Conservation (phyloP, 2,888 invertebrate genomes). For the Tuberolachnus salignus region DNA sequence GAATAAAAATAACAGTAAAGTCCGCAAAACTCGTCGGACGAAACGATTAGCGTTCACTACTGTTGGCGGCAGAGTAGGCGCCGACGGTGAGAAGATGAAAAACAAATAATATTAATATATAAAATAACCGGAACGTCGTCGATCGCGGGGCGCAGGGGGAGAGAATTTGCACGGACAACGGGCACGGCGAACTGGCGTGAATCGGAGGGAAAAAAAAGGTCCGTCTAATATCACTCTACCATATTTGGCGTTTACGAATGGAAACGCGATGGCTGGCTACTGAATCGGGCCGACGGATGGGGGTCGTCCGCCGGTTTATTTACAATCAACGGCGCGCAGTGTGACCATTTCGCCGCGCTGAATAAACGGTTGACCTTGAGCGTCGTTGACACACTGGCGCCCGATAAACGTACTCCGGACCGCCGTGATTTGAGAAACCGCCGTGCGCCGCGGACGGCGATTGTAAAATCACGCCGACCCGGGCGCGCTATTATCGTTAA, state of each 20-base stretch:
- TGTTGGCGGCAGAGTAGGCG: neutral
- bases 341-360: too few relatives aligned
- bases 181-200: slow-evolving; percentile 37
- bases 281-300: slow-evolving; percentile 31
- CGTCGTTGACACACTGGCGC: too few relatives aligned
- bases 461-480: too few relatives aligned
- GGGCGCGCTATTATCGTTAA: too few relatives aligned
- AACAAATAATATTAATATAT: slow-evolving; percentile 12
- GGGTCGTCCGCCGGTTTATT: slow-evolving; percentile 51
- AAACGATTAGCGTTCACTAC: neutral
- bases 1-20: too few relatives aligned
- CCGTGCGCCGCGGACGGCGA: too few relatives aligned
- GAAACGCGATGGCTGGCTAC: slow-evolving; percentile 47
- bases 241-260: slow-evolving; percentile 53
- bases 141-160: slow-evolving; percentile 8
- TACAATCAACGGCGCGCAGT: slow-evolving; percentile 38
- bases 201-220: slow-evolving; percentile 51
- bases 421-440: too few relatives aligned
- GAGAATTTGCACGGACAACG: slow-evolving; percentile 25
- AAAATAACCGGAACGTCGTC: slow-evolving; percentile 29
- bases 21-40: neutral
- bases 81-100: neutral
- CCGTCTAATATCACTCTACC: slow-evolving; percentile 48
- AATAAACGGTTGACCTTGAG: too few relatives aligned
- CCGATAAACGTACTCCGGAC: too few relatives aligned